Conservation (phyloP, 1,140 invertebrate species). For the Arctopsyche grandis region DNA sequence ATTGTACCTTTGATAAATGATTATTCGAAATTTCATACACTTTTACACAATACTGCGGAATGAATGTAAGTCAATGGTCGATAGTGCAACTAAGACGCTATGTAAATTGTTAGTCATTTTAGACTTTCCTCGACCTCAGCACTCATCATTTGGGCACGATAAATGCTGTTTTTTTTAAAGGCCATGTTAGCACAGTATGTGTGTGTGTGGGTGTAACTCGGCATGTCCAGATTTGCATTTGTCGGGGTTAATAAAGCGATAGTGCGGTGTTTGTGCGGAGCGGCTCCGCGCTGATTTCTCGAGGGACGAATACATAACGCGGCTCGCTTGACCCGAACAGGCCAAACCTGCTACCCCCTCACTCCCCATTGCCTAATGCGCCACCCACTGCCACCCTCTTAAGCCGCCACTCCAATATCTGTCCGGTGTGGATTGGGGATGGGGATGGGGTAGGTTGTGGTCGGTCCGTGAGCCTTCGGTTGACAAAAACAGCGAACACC, state of each 20-base stretch:
- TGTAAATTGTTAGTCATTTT: too few relatives aligned
- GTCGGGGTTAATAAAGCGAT: constrained; percentile 35
- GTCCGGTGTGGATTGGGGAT: background rate
- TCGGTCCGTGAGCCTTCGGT: too few relatives aligned
- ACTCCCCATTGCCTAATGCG: background rate
- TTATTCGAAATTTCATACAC: too few relatives aligned
- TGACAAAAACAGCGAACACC: background rate
- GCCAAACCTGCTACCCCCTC: background rate
- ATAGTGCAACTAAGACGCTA: too few relatives aligned
- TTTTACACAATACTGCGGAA: too few relatives aligned
- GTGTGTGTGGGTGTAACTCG: background rate
- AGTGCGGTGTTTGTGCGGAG: constrained; percentile 35
- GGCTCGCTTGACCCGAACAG: constrained; percentile 35
- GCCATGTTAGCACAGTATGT: too few relatives aligned
- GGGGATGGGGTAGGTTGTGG: too few relatives aligned
- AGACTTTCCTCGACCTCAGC: too few relatives aligned
- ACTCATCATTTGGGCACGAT: too few relatives aligned
- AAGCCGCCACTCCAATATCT: background rate
- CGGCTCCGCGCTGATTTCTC: constrained; percentile 50
- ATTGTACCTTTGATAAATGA: too few relatives aligned
- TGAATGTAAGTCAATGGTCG: too few relatives aligned
- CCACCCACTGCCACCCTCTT: background rate
- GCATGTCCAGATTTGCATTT: constrained; percentile 36
- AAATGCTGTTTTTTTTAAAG: too few relatives aligned
- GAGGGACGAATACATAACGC: constrained; percentile 51